Base-by-base conservation (phyloP, 2,797 vertebrate genomes). In the Phylloscopus collybita region DNA sequence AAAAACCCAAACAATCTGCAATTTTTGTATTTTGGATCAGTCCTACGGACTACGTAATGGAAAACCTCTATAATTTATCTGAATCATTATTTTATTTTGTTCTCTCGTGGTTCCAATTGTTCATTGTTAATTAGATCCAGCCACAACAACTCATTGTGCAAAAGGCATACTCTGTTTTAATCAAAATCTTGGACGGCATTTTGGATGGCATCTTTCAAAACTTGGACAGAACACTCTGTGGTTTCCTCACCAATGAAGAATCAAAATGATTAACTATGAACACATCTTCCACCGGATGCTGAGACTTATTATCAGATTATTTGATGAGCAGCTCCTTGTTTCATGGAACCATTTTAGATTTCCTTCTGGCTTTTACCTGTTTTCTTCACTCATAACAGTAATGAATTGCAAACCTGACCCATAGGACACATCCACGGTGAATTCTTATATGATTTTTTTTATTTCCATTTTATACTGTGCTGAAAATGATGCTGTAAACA, bases 51-150 rank as follows among this genome's bases (percentile, higher is more conserved):
- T 86, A 88, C 26, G 84, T 82, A 94, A 96, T 94, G 92, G 95
- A 96, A 96, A 96, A 92, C 51, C 53, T 74, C 87, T 42, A 47
- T 36, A 83, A 96, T 86, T 81, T 93, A 91, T 92, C 87, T 91
- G 75, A 91, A 94, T 87, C 79, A 88, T 79, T 82, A 73, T 71
- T 95, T 87, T 86, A 92, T 95, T 95, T 92, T 95, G 67, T 86
- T 89, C 73, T 95, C 70, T 66, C 2, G 1, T 83, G 44, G 88
- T 79, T 86, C 80, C 96, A 92, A 95, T 90, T 92, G 95, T 96
- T 96, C 91, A 38, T 64, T 3, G 25, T 93, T 96, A 96, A 96
- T 94, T 88, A 94, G 85, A 95, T 90, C 95, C 95, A 94, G 95
- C 56, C 89, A 88, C 74, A 92, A 91, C 66, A 92, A 73, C 56